Evolutionary conservation across 2,888 invertebrate genomes (phyloP), one percentile per base, ranked within the genome.

Genomic region (Xanthostigma xanthostigma): DNA sequence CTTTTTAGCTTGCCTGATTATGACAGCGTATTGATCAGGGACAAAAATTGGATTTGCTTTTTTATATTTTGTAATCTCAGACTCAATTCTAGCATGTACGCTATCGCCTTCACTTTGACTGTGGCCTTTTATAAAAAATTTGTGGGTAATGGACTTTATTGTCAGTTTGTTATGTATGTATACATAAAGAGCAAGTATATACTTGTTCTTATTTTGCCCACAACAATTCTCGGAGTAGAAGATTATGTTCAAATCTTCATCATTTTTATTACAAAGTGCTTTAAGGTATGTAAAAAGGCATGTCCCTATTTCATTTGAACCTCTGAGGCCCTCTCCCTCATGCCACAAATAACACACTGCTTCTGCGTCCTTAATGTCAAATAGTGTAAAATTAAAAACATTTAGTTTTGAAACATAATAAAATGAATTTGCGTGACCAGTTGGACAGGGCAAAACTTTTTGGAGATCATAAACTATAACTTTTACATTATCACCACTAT

Each of bases 91-190:
- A 45, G 58, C 58, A 46, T 63, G 59, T 9, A 59, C 56, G 52
- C 55, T 60, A 49, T 62, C 61, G 14, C 56, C 62, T 51, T 61
- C 61, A 49, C 62, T 63, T 53, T 62, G 62, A 11, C 58, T 57
- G 47, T 63, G 64, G 43, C 60, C 51, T 43, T 59, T 45, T 12
- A 62, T 60, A 13, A 60, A 44, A 53, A 57, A 62, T 50, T 60
- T 62, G 51, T 62, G 60, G 14, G 55, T 59, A 44, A 62, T 59
- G 42, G 50, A 53, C 43, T 52, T 44, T 38, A 60, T 40, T n/a
- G 46, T 47, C 39, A 17, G 17, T 39, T 49, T 45, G 12, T 13
- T 9, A 34, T 50, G 57, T 55, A 34, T 57, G 39, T 37, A 49
- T 14, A 33, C 17, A 53, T 51, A n/a, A 47, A 38, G 3, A 56